Percentiles rank a stretch among this genome's conserved stretches.
Evolutionary conservation across 2,113 vertebrate genomes (phyloP).

Genomic region (Sigmodon hispidus): DNA sequence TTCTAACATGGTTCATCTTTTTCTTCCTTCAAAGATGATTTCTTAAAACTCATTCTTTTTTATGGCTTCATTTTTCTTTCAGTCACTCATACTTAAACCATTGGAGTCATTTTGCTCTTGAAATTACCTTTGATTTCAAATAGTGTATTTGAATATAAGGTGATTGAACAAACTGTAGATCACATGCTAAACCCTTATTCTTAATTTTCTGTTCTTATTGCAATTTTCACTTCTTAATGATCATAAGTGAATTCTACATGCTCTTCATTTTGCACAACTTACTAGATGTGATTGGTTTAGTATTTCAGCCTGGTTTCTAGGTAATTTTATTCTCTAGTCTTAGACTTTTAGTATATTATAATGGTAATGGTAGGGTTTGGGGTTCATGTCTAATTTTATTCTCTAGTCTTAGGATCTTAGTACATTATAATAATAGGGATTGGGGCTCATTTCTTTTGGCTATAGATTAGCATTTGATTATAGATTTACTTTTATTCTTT

Average conservation of each 20-base stretch:
- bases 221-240: not conserved
- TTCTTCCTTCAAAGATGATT: not conserved
- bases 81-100: not conserved
- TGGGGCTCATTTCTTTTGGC: not conserved
- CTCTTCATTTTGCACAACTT: not conserved
- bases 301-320: not conserved
- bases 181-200: not conserved
- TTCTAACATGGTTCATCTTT: not conserved
- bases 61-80: not conserved
- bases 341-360: not conserved
- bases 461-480: not conserved
- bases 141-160: not conserved
- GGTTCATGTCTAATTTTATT: not conserved
- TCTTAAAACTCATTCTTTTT: not conserved
- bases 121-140: conserved; percentile 30
- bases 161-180: not conserved
- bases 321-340: not conserved
- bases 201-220: not conserved
- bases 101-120: not conserved
- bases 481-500: not conserved
- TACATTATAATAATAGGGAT: not conserved
- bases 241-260: not conserved
- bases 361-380: not conserved
- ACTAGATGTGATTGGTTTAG: not conserved
- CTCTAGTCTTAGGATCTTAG: not conserved